Base-by-base conservation (phyloP, 2,113 vertebrate genomes). In the Balaenoptera acutorostrata region DNA sequence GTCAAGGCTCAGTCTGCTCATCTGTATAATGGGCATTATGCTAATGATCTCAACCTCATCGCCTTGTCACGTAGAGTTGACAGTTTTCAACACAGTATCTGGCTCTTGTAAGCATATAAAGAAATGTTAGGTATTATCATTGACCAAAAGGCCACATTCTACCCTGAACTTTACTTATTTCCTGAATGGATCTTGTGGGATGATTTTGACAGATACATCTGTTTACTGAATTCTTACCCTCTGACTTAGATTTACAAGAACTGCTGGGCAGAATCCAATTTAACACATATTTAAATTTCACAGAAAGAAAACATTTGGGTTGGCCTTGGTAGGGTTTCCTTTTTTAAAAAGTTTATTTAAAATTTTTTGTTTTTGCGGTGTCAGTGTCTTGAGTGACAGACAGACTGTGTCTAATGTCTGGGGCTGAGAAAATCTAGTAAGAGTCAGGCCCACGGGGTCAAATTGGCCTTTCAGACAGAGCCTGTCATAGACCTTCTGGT, bases 201-300 rank as follows among this genome's bases (percentile, higher is more conserved):
- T 83, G 89, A 91, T 93, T 92, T 55, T 89, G 87, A 96, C 23
- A 8, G 87, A 96, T 81, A 52, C 81, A 46, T 8, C 4, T 64
- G 13, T 96, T 95, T 95, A 7, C 0, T 18, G 80, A 77, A 97
- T 66, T 74, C 95, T 97, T 95, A 87, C 0, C 66, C 75, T 2
- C 0, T 90, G 36, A 89, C 95, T 97, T 97, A 93, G 95, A 88
- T 92, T 77, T 13, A 0, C 31, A 63, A 46, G 0, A 59, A 93
- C 86, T 96, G 66, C 95, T 97, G 90, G 96, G 94, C 95, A 97
- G 95, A 96, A 92, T 95, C 88, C 92, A 93, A 52, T 88, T 93
- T 91, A 90, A 96, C 74, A 90, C 94, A 90, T 97, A 97, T 63
- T 98, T 89, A 98, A 98, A 97, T 96, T 96, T 95, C 85, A 81